Base-by-base conservation (phyloP, 2,113 vertebrate species). In the Lampris incognitus region DNA sequence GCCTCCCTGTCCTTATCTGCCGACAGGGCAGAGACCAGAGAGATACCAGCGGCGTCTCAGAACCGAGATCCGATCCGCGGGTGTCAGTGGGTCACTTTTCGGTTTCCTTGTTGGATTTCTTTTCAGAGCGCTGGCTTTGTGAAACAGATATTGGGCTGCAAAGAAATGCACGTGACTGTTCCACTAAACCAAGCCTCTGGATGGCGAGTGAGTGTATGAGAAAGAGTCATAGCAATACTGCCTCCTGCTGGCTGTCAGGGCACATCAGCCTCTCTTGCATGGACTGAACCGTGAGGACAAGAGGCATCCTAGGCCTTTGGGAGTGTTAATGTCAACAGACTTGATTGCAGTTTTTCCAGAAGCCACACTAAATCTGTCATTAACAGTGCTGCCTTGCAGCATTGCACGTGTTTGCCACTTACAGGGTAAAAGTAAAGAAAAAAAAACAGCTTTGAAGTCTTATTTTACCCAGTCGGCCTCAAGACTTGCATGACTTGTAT, bases 171-270 rank as follows among this genome's bases (percentile, higher is more conserved):
- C 7, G 37, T 38, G 36, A 39, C 51, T 58, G 66, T 9, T 6
- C 3, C 1, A 41, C 5, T 42, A 38, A 52, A 10, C 3, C 37
- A 2, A 10, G n/a, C 3, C 1, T 65, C 10, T 49, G 44, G 2
- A 36, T 49, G 24, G 48, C 11, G 1, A 50, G 50, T 4, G 3
- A 9, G 41, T 37, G 11, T 41, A 6, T 0, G 39, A 52, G 69
- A 2, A 39, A 24, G 41, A 48, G 49, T 73, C 66, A 78, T 42
- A 68, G 59, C 81, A 85, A 57, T 61, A 91, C 74, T 91, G 86
- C 89, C 85, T 72, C 78, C 90, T 81, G 69, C 83, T 93, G 92
- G 86, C 8, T 8, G 39, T 2, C 1, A 81, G 8, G 6, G 55
- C 61, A 44, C 24, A 46, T 48, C 7, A 38, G 44, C 46, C n/a